Percentiles rank a stretch among this genome's conserved stretches.
Evolutionary conservation across 1,140 invertebrate species (phyloP).

Genomic region (Orius laevigatus): DNA sequence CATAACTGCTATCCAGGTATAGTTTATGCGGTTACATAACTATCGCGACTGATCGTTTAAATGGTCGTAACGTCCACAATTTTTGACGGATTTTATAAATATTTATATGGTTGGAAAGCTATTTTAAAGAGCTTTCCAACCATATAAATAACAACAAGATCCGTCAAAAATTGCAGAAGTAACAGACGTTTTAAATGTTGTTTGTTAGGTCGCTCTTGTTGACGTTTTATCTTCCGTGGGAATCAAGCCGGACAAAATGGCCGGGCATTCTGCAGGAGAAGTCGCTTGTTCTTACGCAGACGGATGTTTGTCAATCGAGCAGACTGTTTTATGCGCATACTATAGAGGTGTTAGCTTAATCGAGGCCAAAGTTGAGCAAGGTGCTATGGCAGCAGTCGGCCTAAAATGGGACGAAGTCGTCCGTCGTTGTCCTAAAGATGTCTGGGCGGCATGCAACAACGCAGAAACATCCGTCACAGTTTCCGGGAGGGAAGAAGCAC

Average conservation of each 20-base stretch:
- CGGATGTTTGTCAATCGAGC: conserved; percentile 79
- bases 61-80: too few relatives aligned
- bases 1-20: conserved; percentile 65
- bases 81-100: too few relatives aligned
- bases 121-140: too few relatives aligned
- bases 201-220: conserved; percentile 44
- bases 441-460: conserved; percentile 88
- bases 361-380: conserved; percentile 53
- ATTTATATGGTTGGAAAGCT: too few relatives aligned
- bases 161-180: too few relatives aligned
- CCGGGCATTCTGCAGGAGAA: conserved; percentile 92
- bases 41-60: too few relatives aligned
- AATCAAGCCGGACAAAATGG: conserved; percentile 76
- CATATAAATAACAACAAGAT: too few relatives aligned
- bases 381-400: conserved; percentile 30
- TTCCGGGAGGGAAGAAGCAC: conserved; percentile 60
- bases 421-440: conserved; percentile 50
- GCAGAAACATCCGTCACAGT: conserved; percentile 80
- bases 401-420: conserved; percentile 75
- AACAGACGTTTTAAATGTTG: too few relatives aligned
- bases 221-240: conserved; percentile 65
- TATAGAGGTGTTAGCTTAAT: conserved; percentile 75
- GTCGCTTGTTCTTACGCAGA: conserved; percentile 94
- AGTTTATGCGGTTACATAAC: too few relatives aligned
- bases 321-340: conserved; percentile 82